These are phyloP conservation scores for Brenthis daphne DNA, from an alignment of 2,888 invertebrate genomes.

Conservation along the genomic window DNA sequence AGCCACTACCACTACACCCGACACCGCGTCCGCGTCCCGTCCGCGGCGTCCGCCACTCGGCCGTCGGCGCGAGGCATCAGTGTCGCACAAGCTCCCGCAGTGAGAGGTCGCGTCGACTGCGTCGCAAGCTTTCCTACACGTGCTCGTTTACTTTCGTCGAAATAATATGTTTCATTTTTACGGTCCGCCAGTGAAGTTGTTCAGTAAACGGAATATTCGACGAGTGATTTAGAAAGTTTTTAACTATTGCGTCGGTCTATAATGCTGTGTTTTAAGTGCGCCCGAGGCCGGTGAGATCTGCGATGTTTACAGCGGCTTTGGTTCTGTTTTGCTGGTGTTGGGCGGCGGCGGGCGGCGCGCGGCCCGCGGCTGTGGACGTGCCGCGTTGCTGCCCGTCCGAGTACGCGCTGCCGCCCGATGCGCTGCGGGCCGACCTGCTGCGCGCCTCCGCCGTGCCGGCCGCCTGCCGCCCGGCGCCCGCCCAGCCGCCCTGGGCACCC, in stretches of 20 bases:
- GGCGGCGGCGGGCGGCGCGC: conserved; percentile 48
- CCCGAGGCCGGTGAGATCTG: conserved; percentile 48
- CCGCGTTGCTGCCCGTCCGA: conserved; percentile 60
- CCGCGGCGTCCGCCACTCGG: conserved; percentile 2
- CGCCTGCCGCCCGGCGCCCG: conserved; percentile 48
- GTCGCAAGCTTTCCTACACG: conserved; percentile 49
- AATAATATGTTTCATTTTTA: conserved; percentile 43
- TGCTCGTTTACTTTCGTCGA: conserved; percentile 46
- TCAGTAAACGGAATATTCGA: conserved; percentile 13
- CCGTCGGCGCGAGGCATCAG: conserved; percentile 38
- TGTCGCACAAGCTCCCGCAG: conserved; percentile 46
- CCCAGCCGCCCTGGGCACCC: conserved; percentile 77
- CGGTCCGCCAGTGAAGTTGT: conserved; percentile 25
- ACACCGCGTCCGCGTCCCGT: conserved; percentile 9
- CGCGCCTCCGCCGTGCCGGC: conserved; percentile 62
- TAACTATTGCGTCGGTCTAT: conserved; percentile 23
- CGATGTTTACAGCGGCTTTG: conserved; percentile 43
- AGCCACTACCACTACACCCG: neutral
- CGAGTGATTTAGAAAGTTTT: conserved; percentile 19
- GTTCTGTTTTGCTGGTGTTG: conserved; percentile 47
- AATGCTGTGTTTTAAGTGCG: conserved; percentile 38
- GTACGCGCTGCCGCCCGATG: conserved; percentile 48
- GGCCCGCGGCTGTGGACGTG: conserved; percentile 54
- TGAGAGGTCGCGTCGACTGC: conserved; percentile 49
- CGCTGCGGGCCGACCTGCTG: conserved; percentile 77